phyloP scores from a whole-genome alignment of 2,113 vertebrate genomes.

The Ictalurus punctatus region DNA sequence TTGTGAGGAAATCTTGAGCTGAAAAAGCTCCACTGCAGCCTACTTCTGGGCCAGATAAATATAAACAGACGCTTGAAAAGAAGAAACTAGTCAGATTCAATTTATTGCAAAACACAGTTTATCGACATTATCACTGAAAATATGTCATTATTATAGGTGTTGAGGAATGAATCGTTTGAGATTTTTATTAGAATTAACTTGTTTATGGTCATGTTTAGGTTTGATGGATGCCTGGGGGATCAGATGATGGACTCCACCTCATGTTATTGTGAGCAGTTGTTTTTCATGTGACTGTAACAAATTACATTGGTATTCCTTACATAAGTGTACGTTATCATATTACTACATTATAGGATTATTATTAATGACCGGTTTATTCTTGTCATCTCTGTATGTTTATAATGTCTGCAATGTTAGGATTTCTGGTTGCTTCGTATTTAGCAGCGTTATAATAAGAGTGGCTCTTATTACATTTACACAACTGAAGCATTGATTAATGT shows the following conservation, averaged over 20 bases:
- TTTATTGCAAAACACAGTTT: neutral
- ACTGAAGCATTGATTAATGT: neutral
- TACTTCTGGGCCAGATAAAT: neutral
- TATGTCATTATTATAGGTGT: neutral
- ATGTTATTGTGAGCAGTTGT: constrained; percentile 7
- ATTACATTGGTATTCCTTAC: neutral
- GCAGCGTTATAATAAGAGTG: neutral
- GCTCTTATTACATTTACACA: neutral
- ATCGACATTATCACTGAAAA: neutral
- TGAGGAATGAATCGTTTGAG: neutral
- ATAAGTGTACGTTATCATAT: neutral
- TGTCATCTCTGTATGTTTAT: neutral
- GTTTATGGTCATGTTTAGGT: constrained; percentile 16
- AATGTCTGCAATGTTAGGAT: neutral
- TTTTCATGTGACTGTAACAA: constrained; percentile 12
- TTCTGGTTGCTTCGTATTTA: neutral
- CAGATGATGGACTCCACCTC: constrained; percentile 27
- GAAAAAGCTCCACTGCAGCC: neutral
- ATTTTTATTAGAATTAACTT: neutral
- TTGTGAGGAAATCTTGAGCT: neutral
- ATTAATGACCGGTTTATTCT: neutral
- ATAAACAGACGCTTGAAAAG: neutral
- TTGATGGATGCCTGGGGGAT: constrained; percentile 28
- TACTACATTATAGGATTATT: neutral
- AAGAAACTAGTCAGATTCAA: neutral